Conservation (phyloP, 2,113 vertebrate genomes). For the Stigmatopora argus region DNA sequence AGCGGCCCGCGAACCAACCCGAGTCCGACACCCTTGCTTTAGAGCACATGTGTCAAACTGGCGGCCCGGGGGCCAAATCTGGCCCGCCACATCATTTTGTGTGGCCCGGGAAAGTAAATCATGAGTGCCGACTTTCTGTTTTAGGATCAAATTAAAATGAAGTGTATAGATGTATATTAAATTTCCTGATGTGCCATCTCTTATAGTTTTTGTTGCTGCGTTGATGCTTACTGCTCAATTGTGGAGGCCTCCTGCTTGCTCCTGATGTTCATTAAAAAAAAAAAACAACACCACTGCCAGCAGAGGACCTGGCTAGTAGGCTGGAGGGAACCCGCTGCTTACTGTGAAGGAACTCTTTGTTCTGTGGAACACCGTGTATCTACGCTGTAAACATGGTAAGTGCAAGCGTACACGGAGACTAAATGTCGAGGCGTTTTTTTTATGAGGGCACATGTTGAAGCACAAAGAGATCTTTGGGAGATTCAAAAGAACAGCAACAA, state of each 20-base stretch:
- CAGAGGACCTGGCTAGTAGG: constrained; percentile 43
- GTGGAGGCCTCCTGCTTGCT: constrained; percentile 44
- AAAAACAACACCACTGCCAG: constrained; percentile 24
- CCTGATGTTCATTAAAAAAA: constrained; percentile 38
- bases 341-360: constrained; percentile 58
- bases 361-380: constrained; percentile 25
- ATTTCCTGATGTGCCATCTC: too few species aligned
- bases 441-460: background rate
- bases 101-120: too few species aligned
- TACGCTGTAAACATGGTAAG: constrained; percentile 30
- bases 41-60: too few species aligned
- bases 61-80: too few species aligned
- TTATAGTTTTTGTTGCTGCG: background rate
- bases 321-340: constrained; percentile 43
- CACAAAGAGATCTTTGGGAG: constrained; percentile 21
- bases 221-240: constrained; percentile 14
- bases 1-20: too few species aligned
- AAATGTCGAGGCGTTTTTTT: background rate
- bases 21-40: too few species aligned
- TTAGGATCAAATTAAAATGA: too few species aligned
- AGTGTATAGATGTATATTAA: too few species aligned
- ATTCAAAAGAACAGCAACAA: background rate
- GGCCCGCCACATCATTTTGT: too few species aligned
- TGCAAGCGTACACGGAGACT: constrained; percentile 10
- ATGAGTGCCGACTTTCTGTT: too few species aligned